Conservation (phyloP, 1,140 invertebrate species). For the Drosophila repleta region DNA sequence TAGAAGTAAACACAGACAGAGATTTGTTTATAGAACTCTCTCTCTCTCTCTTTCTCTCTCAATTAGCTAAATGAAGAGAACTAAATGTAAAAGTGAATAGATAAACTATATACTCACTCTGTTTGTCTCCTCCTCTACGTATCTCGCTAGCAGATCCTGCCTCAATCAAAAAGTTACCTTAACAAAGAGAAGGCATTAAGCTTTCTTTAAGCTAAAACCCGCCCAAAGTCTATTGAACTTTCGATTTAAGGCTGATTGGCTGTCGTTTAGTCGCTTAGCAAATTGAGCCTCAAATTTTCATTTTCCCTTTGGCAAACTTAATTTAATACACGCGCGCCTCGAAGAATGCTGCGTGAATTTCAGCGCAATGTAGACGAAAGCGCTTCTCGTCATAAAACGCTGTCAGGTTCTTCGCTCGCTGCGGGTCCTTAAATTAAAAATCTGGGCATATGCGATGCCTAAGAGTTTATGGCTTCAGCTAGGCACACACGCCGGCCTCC, state of each 20-base stretch:
- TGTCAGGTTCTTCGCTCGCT: conserved; percentile 11
- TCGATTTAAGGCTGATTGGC: conserved; percentile 3
- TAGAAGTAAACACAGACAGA: too few relatives aligned
- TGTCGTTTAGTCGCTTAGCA: conserved; percentile 1
- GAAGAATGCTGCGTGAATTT: conserved; percentile 18
- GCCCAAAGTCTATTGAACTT: background rate
- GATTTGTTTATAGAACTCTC: background rate
- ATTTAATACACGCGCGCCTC: conserved; percentile 1
- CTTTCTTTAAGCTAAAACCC: too few relatives aligned
- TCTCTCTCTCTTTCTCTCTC: background rate
- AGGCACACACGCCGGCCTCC: conserved; percentile 40
- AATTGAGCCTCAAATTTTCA: conserved; percentile 9
- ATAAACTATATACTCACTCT: too few relatives aligned
- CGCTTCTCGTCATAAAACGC: conserved; percentile 10
- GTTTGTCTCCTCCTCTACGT: too few relatives aligned
- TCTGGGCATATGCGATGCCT: conserved; percentile 57
- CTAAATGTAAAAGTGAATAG: too few relatives aligned
- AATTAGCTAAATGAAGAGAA: too few relatives aligned
- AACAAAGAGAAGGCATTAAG: too few relatives aligned
- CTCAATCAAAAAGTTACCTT: too few relatives aligned
- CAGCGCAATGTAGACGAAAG: background rate
- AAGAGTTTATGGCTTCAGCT: conserved; percentile 65
- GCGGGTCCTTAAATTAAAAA: conserved; percentile 54
- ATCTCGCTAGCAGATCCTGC: too few relatives aligned
- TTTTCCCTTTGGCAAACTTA: conserved; percentile 9